Evolutionary conservation across 2,797 vertebrate species (phyloP).

Genomic region (Pogonophryne albipinna): DNA sequence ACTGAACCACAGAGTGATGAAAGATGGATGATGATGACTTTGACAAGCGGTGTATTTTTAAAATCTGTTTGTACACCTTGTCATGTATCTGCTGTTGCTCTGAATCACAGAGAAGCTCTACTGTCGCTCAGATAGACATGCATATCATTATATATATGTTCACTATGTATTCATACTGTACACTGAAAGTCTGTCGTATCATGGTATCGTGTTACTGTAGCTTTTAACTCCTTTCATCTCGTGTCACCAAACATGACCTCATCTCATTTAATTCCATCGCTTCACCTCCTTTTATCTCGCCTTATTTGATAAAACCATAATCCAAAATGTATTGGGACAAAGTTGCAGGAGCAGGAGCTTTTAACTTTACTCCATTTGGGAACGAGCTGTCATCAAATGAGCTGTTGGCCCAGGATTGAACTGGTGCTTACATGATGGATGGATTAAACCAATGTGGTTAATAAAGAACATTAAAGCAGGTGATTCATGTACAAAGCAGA

Average conservation of each 20-base stretch:
- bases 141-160: too few species aligned
- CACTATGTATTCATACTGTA: too few species aligned
- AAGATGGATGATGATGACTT: conserved; percentile 10
- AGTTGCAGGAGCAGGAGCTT: too few species aligned
- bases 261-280: background rate
- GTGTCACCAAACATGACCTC: background rate
- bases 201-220: background rate
- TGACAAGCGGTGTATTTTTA: conserved; percentile 53
- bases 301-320: background rate
- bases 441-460: too few species aligned
- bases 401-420: too few species aligned
- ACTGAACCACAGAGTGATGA: conserved; percentile 26
- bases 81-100: background rate
- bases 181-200: background rate
- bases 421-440: too few species aligned
- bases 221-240: too few species aligned
- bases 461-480: too few species aligned
- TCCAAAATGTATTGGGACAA: too few species aligned
- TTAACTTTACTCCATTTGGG: too few species aligned
- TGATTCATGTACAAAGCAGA: too few species aligned
- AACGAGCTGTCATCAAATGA: too few species aligned
- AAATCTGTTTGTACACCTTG: conserved; percentile 17
- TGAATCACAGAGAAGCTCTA: background rate
- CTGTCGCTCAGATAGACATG: background rate
- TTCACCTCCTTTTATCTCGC: background rate